Conservation (phyloP, 1,140 invertebrate genomes). For the Cotesia typhae region DNA sequence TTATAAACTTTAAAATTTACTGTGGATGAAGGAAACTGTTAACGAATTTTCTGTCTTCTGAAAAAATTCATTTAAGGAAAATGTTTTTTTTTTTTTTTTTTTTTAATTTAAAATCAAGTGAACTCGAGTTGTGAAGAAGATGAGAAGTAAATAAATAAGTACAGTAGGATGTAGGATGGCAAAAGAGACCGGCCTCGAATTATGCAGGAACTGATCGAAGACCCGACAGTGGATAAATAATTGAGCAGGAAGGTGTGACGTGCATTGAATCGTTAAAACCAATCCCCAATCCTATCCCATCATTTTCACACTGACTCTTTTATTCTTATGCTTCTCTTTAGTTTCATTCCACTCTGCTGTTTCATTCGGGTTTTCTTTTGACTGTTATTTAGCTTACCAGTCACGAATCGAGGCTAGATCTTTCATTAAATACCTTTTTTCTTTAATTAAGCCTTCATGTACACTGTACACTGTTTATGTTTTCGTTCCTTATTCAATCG, state of each 20-base stretch:
- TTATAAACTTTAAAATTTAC: no score
- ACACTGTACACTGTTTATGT: background rate
- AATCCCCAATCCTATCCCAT: slow-evolving; percentile 4
- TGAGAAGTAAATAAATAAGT: slow-evolving; percentile 11
- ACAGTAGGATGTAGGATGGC: background rate
- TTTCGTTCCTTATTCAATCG: background rate
- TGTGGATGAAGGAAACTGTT: no score
- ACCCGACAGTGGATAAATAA: slow-evolving; percentile 18
- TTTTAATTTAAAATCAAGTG: background rate
- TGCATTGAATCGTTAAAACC: slow-evolving; percentile 13
- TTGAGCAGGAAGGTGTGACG: slow-evolving; percentile 20
- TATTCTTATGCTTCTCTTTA: background rate
- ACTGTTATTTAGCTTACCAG: slow-evolving; percentile 6
- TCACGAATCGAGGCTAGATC: slow-evolving; percentile 19
- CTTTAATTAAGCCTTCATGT: background rate
- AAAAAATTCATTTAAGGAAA: no score
- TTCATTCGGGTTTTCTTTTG: no score
- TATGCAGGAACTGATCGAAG: slow-evolving; percentile 20
- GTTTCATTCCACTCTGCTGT: background rate
- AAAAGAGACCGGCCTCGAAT: slow-evolving; percentile 18
- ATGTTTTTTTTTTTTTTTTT: no score
- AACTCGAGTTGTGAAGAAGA: background rate
- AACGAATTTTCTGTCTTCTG: no score
- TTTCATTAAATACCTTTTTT: slow-evolving; percentile 10
- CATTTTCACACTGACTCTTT: slow-evolving; percentile 8